Conservation (phyloP, 2,797 vertebrate species). For the Eurystomus glaucurus region DNA sequence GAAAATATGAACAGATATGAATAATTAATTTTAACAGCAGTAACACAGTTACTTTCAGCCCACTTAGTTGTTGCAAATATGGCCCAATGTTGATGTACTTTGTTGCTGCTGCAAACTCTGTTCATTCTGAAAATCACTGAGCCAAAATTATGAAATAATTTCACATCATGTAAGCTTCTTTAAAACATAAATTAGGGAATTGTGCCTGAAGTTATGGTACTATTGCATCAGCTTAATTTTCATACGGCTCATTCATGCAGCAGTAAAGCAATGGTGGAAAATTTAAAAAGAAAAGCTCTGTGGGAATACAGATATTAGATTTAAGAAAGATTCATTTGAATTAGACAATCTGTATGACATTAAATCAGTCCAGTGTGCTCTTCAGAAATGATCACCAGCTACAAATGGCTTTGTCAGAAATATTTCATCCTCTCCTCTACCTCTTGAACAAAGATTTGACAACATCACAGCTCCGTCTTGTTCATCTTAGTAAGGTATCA, state of each 20-base stretch:
- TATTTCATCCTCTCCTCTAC: background rate
- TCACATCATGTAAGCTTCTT: background rate
- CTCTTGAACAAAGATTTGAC: background rate
- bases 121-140: background rate
- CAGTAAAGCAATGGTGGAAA: background rate
- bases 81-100: background rate
- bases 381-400: background rate
- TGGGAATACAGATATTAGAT: background rate
- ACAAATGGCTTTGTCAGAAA: background rate
- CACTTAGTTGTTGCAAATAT: background rate
- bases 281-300: background rate
- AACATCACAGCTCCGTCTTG: background rate
- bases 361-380: background rate
- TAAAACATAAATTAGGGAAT: background rate
- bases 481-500: background rate
- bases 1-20: background rate
- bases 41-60: background rate
- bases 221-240: background rate
- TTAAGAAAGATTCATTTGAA: background rate
- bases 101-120: background rate
- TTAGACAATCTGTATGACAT: background rate
- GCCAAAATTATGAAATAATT: background rate
- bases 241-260: background rate
- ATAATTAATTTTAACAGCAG: conserved; percentile 2
- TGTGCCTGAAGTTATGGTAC: background rate